Conservation (phyloP, 2,113 vertebrate genomes). For the Brachypteracias leptosomus region DNA sequence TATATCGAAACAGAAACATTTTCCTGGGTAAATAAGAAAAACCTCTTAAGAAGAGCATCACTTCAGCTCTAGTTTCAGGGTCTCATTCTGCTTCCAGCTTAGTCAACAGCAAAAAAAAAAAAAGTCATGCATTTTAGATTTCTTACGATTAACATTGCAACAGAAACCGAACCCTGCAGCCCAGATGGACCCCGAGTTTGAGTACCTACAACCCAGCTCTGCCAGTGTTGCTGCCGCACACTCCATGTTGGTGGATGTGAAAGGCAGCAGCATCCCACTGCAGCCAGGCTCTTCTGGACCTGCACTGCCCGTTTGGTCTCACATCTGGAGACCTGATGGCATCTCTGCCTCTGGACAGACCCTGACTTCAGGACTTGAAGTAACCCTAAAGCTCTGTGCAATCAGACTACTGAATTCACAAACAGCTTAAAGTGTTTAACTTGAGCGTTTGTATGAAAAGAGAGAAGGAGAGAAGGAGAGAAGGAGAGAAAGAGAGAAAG, state of each 20-base stretch:
- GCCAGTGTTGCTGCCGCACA: fast-evolving
- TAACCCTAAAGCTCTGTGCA: not conserved
- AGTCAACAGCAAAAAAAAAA: not conserved
- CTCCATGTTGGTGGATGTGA: fast-evolving
- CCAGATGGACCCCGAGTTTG: fast-evolving
- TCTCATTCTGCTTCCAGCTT: not conserved
- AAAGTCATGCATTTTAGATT: not conserved
- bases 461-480: too few relatives aligned
- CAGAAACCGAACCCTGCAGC: fast-evolving
- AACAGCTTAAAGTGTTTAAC: not conserved
- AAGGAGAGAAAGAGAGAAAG: too few relatives aligned
- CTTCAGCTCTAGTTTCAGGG: not conserved
- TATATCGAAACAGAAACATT: not conserved
- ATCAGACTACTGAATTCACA: not conserved
- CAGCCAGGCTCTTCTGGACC: fast-evolving
- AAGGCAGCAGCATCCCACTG: fast-evolving
- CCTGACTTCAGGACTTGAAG: not conserved
- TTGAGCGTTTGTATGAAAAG: not conserved
- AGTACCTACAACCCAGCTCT: not conserved
- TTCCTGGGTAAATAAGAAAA: not conserved
- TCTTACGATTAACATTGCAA: not conserved
- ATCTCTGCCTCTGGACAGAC: not conserved
- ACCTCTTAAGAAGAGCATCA: not conserved
- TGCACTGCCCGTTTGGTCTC: not conserved
- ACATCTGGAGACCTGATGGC: fast-evolving